Evolutionary conservation across 2,113 vertebrate species (phyloP), one percentile per base, ranked within the genome.

Genomic region (Poeciliopsis occidentalis): DNA sequence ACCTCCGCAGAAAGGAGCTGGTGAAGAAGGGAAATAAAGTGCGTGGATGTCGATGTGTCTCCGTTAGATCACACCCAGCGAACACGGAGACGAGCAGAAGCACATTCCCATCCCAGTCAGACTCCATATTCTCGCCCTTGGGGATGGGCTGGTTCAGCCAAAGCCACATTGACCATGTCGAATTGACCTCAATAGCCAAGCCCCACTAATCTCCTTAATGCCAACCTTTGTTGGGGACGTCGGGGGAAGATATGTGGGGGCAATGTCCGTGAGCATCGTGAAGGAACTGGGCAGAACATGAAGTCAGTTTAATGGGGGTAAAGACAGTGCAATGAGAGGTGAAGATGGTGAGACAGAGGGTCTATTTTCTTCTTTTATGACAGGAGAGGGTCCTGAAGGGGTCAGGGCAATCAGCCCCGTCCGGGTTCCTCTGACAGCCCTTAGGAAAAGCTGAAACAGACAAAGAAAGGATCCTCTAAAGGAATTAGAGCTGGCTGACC

Each of bases 121-220:
- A 86, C 85, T 75, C 80, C 87, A 86, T 76, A 86, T 62, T 77
- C 47, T 81, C 91, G 91, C 93, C 91, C 90, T 89, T 87, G 10
- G 79, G 82, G 74, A 76, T 85, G 76, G 71, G 76, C 71, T 29
- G 80, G 67, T 83, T 80, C 82, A 57, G 78, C 82, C 76, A 81
- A 75, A 70, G 87, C 75, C 91, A 93, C 81, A 94, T 87, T 95
- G 92, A 92, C 94, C 92, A 82, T 95, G 94, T 94, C 95, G 93
- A 95, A 96, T 96, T 94, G 90, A 83, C 79, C 90, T 95, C 85
- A 94, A 95, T 92, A 91, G 92, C 92, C 87, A 88, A 76, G 90
- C 93, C 84, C 90, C 88, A 92, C 88, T 93, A 93, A 95, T 94
- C 92, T 89, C 84, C 88, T 88, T 92, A 91, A 90, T 80, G 88